These are phyloP conservation scores for Anagrus nilaparvatae DNA, from an alignment of 1,140 invertebrate species.

Conservation along the genomic window DNA sequence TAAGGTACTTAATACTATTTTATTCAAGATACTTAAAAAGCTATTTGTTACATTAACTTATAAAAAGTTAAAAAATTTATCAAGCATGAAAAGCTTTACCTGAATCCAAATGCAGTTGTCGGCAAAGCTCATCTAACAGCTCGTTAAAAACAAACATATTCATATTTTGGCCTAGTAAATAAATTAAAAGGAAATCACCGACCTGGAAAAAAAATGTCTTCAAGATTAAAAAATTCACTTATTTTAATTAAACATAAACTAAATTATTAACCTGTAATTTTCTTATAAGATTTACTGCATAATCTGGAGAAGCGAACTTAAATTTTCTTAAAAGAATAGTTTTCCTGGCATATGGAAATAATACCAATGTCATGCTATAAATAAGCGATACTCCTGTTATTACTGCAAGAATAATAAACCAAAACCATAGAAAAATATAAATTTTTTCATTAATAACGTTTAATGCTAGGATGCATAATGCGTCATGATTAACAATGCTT, in stretches of 20 bases:
- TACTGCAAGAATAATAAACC: constrained; percentile 59
- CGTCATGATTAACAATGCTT: constrained; percentile 48
- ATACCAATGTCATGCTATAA: constrained; percentile 24
- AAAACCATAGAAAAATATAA: constrained; percentile 71
- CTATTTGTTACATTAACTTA: too few relatives aligned
- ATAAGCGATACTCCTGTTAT: constrained; percentile 53
- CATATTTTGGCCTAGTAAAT: constrained; percentile 76
- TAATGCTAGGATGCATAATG: constrained; percentile 61
- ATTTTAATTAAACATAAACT: too few relatives aligned
- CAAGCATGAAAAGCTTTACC: too few relatives aligned
- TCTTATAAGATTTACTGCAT: too few relatives aligned
- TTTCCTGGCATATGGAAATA: too few relatives aligned
- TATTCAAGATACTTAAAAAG: too few relatives aligned
- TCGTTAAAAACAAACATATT: constrained; percentile 70
- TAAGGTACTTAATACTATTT: too few relatives aligned
- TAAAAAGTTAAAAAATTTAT: too few relatives aligned
- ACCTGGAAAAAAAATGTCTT: constrained; percentile 46
- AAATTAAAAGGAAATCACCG: constrained; percentile 74
- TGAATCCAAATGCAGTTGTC: constrained; percentile 56
- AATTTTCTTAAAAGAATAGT: too few relatives aligned
- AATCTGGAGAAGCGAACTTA: too few relatives aligned
- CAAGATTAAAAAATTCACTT: too few relatives aligned
- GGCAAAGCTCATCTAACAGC: constrained; percentile 53
- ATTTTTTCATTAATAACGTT: constrained; percentile 76
- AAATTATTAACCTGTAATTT: too few relatives aligned